Evolutionary conservation across 2,113 vertebrate genomes (phyloP), one percentile per base, ranked within the genome.

Genomic region (Urocynchramus pylzowi): DNA sequence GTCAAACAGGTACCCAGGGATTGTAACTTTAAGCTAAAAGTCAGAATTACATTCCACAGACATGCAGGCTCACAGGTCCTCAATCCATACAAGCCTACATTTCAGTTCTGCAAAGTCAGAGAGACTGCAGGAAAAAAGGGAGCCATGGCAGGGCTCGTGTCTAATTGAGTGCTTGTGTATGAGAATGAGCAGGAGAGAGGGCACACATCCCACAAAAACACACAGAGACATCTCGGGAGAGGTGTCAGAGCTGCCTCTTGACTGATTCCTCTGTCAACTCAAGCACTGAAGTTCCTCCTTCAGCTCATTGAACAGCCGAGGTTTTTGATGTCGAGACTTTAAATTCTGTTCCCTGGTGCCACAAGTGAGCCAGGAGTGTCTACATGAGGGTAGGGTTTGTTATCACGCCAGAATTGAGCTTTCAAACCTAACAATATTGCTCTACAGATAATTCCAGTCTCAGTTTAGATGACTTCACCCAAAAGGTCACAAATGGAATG

Each of bases 241-340:
- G 9, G 19, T 57, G 63, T 56, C 78, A 59, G 70, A 70, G 71
- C 82, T 83, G 92, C 86, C 89, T 68, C 83, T 84, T 78, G 68
- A 89, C 74, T 89, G 85, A 94, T 92, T 68, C 82, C 35, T 86
- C 71, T 90, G 88, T 85, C 88, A 91, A 50, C 74, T 39, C 28
- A 42, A 87, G 88, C 19, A 59, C 85, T 86, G 91, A 81, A 88
- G 88, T 92, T 96, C 50, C 31, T 81, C 84, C 81, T 87, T 41
- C 73, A 78, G 88, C 68, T 91, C 85, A 81, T 54, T 89, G 77
- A 83, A 5, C 18, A 87, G 78, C 26, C 31, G 3, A 4, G 39
- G 64, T 33, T 97, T 88, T 57, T 89, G 63, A 94, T 96, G 95
- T 17, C 53, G 67, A 71, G 26, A 64, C 77, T 96, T 92, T 56